A percentile compares a stretch with the other conserved stretches of the same genome.
These are phyloP conservation scores for Tupiocoris notatus DNA, from an alignment of 2,888 invertebrate species.

Conservation along the genomic window DNA sequence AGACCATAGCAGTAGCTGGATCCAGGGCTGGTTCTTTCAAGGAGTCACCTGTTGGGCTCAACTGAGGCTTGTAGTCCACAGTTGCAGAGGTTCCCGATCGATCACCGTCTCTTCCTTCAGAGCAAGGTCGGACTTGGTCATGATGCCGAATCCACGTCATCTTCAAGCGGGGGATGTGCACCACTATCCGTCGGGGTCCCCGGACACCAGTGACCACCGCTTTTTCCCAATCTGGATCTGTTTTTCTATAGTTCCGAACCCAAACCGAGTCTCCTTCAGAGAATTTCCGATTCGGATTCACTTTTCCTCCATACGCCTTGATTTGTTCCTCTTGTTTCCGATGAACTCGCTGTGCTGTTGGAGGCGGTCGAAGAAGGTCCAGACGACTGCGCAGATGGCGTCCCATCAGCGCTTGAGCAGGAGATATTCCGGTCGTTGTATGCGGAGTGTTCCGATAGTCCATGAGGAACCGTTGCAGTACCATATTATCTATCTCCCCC, in stretches of 20 bases:
- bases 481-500: neutral
- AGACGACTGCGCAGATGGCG: neutral
- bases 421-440: neutral
- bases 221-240: neutral
- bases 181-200: neutral
- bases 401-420: neutral
- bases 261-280: neutral
- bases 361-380: neutral
- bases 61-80: too few species aligned
- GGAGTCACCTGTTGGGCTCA: too few species aligned
- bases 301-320: neutral
- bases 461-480: neutral
- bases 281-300: neutral
- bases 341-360: neutral
- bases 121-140: neutral
- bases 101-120: too few species aligned
- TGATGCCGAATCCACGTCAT: neutral
- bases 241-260: neutral
- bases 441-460: conserved; percentile 7
- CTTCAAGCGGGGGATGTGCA: neutral
- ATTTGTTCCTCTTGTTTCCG: neutral
- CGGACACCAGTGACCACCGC: neutral
- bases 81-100: too few species aligned
- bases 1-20: too few species aligned
- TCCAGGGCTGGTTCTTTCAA: too few species aligned